phyloP scores from a whole-genome alignment of 2,113 vertebrate genomes.

The Lontra canadensis region DNA sequence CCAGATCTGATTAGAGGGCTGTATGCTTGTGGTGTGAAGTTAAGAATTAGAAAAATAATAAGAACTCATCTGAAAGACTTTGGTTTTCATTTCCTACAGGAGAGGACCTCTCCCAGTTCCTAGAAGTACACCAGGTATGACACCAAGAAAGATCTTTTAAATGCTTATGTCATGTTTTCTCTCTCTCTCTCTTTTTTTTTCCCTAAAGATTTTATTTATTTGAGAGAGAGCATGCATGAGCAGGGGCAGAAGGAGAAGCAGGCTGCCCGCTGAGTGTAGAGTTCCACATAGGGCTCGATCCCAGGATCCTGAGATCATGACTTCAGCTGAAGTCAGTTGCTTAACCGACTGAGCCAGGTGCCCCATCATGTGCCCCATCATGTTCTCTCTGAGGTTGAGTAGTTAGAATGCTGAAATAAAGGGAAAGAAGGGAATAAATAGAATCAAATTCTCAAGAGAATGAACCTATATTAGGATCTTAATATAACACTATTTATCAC shows the following conservation, averaged over 20 bases:
- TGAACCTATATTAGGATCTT: background rate
- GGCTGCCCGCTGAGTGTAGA: background rate
- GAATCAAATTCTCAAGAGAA: background rate
- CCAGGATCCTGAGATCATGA: background rate
- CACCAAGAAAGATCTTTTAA: background rate
- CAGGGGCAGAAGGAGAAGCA: background rate
- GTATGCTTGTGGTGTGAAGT: background rate
- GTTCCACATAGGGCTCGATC: background rate
- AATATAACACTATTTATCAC: background rate
- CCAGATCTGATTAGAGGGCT: background rate
- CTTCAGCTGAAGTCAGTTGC: background rate
- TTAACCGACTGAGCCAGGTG: background rate
- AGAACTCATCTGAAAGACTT: background rate
- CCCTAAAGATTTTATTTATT: background rate
- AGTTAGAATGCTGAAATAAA: constrained; percentile 37
- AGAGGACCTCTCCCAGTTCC: constrained; percentile 87
- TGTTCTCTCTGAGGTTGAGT: background rate
- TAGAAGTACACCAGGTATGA: constrained; percentile 76
- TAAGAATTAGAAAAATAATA: background rate
- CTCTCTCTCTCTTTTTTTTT: background rate
- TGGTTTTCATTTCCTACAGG: constrained; percentile 84
- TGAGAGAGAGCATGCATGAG: background rate
- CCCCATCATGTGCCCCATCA: background rate
- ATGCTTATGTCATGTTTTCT: background rate
- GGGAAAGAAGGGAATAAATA: background rate